Percentiles rank a stretch among this genome's conserved stretches.
These are phyloP conservation scores for Drosophila affinis DNA, from an alignment of 2,888 invertebrate species.

Conservation along the genomic window DNA sequence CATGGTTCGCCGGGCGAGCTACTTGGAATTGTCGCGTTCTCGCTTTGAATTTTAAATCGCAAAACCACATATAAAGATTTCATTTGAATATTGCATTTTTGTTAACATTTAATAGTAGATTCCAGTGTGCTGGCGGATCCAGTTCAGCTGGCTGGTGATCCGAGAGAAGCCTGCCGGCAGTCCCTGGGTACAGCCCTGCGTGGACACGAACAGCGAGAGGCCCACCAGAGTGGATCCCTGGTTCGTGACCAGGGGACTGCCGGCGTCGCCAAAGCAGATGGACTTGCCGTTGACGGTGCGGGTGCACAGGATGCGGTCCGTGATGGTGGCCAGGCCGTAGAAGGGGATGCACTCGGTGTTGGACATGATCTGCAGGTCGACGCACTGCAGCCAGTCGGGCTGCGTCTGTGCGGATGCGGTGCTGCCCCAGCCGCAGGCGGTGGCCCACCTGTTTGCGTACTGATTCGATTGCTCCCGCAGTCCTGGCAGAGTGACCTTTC, in stretches of 20 bases:
- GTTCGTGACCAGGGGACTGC: constrained; percentile 23
- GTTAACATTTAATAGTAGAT: constrained; percentile 13
- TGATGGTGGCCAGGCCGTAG: constrained; percentile 13
- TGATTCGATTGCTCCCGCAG: constrained; percentile 17
- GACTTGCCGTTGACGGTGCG: constrained; percentile 20
- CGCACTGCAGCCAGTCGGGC: constrained; percentile 38
- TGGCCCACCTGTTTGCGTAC: constrained; percentile 19
- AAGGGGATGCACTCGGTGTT: constrained; percentile 18
- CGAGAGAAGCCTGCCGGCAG: constrained; percentile 33
- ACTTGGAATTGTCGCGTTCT: constrained; percentile 52
- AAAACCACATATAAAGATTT: not conserved
- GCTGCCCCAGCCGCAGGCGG: constrained; percentile 32
- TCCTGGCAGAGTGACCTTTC: constrained; percentile 9
- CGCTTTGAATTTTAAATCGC: constrained; percentile 52
- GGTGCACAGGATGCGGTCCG: constrained; percentile 27
- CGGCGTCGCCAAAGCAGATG: constrained; percentile 29
- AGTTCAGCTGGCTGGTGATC: constrained; percentile 21
- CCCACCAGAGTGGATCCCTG: constrained; percentile 18
- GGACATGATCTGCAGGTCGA: constrained; percentile 28
- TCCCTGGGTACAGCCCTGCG: constrained; percentile 24
- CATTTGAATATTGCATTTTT: not conserved
- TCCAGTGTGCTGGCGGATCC: constrained; percentile 33
- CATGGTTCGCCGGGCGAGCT: constrained; percentile 61
- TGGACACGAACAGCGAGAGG: constrained; percentile 19
- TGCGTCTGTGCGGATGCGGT: constrained; percentile 1